These are phyloP conservation scores for Plestiodon gilberti DNA, from an alignment of 2,113 vertebrate species.

Conservation along the genomic window DNA sequence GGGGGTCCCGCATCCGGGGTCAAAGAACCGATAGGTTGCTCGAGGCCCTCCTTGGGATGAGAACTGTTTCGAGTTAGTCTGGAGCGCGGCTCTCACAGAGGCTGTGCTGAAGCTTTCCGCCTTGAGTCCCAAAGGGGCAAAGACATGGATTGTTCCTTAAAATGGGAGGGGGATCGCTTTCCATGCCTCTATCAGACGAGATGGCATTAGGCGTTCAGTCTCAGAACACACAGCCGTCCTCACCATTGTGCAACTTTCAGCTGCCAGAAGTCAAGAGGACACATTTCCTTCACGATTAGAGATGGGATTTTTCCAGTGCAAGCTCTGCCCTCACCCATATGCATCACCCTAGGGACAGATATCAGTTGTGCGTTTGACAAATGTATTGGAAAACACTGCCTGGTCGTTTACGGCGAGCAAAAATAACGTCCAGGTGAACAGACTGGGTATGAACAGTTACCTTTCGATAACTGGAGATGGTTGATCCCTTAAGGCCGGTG, in stretches of 20 bases:
- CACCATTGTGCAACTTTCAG: accelerated
- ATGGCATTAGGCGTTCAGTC: not conserved
- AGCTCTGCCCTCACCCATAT: no score
- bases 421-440: not conserved
- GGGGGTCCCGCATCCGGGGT: slow-evolving; percentile 73
- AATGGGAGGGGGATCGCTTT: not conserved
- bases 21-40: slow-evolving; percentile 49
- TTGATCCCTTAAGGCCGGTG: not conserved
- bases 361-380: no score
- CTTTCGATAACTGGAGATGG: not conserved
- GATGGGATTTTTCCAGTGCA: not conserved
- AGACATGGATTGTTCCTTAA: slow-evolving; percentile 15
- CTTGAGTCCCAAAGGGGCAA: not conserved
- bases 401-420: not conserved
- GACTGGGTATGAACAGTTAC: not conserved
- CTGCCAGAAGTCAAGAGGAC: not conserved
- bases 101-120: not conserved
- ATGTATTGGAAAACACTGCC: no score
- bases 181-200: not conserved
- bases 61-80: slow-evolving; percentile 41
- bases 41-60: not conserved
- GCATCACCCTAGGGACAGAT: not conserved
- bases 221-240: not conserved
- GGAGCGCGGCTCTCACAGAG: accelerated
- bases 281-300: not conserved